These are phyloP conservation scores for Apteryx owenii DNA, from an alignment of 2,113 vertebrate genomes.

Conservation along the genomic window DNA sequence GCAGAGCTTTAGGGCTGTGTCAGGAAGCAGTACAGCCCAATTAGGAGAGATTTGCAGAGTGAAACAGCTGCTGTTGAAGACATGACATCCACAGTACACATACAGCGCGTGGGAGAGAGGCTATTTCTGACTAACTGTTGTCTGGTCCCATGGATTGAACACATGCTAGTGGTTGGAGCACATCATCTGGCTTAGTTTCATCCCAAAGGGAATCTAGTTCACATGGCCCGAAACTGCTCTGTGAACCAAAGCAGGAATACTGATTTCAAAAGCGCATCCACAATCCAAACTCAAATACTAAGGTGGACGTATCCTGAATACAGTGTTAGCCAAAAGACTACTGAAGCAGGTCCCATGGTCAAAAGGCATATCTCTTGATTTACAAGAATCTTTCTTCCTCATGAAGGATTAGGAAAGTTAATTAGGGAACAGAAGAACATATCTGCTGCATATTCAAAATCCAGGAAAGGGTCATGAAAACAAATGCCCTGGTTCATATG, in stretches of 20 bases:
- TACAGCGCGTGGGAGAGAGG: neutral
- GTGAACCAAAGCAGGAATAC: neutral
- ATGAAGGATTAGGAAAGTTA: neutral
- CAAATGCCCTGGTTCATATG: accelerated
- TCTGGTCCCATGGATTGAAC: neutral
- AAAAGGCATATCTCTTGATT: neutral
- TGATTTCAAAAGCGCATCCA: neutral
- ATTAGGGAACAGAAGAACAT: neutral
- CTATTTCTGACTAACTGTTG: neutral
- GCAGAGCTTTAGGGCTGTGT: neutral
- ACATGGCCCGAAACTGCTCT: neutral
- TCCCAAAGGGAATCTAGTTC: neutral
- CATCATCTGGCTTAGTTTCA: neutral
- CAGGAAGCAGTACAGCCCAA: neutral
- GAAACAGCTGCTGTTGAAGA: neutral
- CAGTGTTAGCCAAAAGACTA: neutral
- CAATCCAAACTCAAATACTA: neutral
- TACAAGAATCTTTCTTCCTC: neutral
- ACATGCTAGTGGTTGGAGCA: neutral
- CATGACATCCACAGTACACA: neutral
- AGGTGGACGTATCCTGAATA: neutral
- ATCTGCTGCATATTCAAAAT: neutral
- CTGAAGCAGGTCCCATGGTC: neutral
- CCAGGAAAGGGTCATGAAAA: neutral
- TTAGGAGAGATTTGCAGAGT: neutral